Evolutionary conservation across 2,888 invertebrate species (phyloP).

Genomic region (Drosophila mercatorum): DNA sequence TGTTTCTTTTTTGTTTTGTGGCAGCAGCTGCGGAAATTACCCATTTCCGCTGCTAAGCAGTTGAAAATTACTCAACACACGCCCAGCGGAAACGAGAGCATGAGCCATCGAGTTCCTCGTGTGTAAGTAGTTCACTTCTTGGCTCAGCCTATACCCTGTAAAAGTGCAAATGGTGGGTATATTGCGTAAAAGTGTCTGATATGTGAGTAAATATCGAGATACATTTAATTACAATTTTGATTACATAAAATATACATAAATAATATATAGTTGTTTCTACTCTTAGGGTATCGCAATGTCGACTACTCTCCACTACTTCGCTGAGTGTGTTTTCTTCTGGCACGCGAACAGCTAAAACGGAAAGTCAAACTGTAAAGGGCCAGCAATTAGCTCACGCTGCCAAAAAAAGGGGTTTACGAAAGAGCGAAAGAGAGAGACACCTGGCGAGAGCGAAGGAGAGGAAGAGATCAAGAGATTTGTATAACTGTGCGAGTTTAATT

Average conservation of each 20-base stretch:
- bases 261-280: no score
- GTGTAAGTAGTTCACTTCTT: conserved; percentile 34
- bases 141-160: conserved; percentile 6
- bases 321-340: conserved; percentile 9
- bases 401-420: conserved; percentile 18
- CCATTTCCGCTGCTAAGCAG: conserved; percentile 74
- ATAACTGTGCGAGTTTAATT: conserved; percentile 60
- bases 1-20: conserved; percentile 15
- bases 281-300: conserved; percentile 2
- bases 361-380: conserved; percentile 54
- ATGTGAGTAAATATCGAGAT: background rate
- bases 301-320: background rate
- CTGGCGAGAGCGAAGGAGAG: no score
- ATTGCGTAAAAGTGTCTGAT: no score
- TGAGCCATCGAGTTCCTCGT: conserved; percentile 29
- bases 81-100: conserved; percentile 32
- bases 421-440: background rate
- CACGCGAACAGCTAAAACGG: conserved; percentile 42
- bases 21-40: conserved; percentile 69
- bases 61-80: conserved; percentile 66
- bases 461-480: conserved; percentile 17
- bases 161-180: background rate
- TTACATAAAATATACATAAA: no score
- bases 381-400: conserved; percentile 54
- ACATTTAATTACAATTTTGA: no score